These are phyloP conservation scores for Bombus impatiens DNA, from an alignment of 1,140 invertebrate genomes.

Conservation along the genomic window DNA sequence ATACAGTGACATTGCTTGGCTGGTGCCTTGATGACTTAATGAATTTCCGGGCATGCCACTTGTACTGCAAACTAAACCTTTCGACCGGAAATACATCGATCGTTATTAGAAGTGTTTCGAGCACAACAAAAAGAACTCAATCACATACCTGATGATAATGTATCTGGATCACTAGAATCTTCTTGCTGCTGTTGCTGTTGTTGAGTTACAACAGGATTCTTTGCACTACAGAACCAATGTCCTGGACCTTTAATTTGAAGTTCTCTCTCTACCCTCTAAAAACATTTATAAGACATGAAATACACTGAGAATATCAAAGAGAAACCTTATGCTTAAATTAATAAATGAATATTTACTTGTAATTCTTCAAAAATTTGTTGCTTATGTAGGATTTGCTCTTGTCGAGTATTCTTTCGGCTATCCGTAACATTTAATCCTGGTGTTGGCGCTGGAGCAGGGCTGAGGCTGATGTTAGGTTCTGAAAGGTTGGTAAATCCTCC, in stretches of 20 bases:
- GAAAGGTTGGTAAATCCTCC: slow-evolving; percentile 75
- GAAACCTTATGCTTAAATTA: background rate
- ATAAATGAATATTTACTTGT: slow-evolving; percentile 82
- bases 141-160: slow-evolving; percentile 73
- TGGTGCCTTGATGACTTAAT: slow-evolving; percentile 73
- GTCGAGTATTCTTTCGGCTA: slow-evolving; percentile 78
- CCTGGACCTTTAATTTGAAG: slow-evolving; percentile 86
- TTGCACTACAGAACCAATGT: slow-evolving; percentile 79
- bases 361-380: slow-evolving; percentile 91
- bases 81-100: slow-evolving; percentile 42
- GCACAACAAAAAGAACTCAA: background rate
- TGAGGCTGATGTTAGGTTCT: slow-evolving; percentile 78
- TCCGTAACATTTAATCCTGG: slow-evolving; percentile 67
- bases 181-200: slow-evolving; percentile 63
- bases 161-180: slow-evolving; percentile 70
- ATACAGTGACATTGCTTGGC: slow-evolving; percentile 72
- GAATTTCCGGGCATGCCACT: slow-evolving; percentile 71
- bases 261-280: slow-evolving; percentile 88
- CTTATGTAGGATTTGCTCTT: slow-evolving; percentile 88
- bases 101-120: slow-evolving; percentile 32
- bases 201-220: slow-evolving; percentile 57
- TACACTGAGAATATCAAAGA: background rate
- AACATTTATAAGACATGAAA: background rate
- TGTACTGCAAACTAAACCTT: slow-evolving; percentile 77
- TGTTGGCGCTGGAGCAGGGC: slow-evolving; percentile 66